phyloP scores from a whole-genome alignment of 2,113 vertebrate species.

The Odontesthes bonariensis region DNA sequence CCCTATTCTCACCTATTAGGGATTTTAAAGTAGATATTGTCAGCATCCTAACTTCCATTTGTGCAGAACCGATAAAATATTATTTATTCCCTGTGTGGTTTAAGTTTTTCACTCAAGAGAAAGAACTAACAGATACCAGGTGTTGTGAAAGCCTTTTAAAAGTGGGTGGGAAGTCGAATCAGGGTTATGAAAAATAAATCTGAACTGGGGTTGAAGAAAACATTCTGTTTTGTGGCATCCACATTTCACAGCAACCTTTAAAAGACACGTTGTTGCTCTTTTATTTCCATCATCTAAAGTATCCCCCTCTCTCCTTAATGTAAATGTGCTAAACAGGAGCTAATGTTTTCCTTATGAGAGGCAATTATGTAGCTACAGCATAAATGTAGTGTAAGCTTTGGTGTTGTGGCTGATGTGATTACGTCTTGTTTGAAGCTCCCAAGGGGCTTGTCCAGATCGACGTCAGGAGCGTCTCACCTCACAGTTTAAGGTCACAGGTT shows the following conservation, averaged over 20 bases:
- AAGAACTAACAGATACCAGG: slow-evolving; percentile 26
- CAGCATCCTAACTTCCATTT: neutral
- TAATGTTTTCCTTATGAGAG: slow-evolving; percentile 79
- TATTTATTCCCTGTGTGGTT: slow-evolving; percentile 19
- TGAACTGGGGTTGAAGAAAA: neutral
- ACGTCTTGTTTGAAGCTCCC: slow-evolving; percentile 45
- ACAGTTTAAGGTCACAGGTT: slow-evolving; percentile 51
- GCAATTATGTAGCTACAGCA: slow-evolving; percentile 66
- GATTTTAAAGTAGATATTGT: neutral
- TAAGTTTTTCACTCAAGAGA: neutral
- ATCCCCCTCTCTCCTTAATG: slow-evolving; percentile 32
- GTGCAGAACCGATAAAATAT: neutral
- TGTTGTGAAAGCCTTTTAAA: slow-evolving; percentile 25
- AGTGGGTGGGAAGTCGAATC: slow-evolving; percentile 5
- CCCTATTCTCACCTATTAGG: too few species aligned
- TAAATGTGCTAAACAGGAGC: slow-evolving; percentile 55
- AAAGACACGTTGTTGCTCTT: neutral
- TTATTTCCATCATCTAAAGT: slow-evolving; percentile 23
- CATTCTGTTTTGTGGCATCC: slow-evolving; percentile 25
- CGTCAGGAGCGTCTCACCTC: slow-evolving; percentile 50
- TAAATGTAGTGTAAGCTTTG: slow-evolving; percentile 54
- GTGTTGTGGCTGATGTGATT: slow-evolving; percentile 67
- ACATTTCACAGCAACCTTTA: slow-evolving; percentile 20
- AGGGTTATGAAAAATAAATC: slow-evolving; percentile 9
- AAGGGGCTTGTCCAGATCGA: slow-evolving; percentile 55